These are phyloP conservation scores for Meganola albula DNA, from an alignment of 2,888 invertebrate genomes.

Conservation along the genomic window DNA sequence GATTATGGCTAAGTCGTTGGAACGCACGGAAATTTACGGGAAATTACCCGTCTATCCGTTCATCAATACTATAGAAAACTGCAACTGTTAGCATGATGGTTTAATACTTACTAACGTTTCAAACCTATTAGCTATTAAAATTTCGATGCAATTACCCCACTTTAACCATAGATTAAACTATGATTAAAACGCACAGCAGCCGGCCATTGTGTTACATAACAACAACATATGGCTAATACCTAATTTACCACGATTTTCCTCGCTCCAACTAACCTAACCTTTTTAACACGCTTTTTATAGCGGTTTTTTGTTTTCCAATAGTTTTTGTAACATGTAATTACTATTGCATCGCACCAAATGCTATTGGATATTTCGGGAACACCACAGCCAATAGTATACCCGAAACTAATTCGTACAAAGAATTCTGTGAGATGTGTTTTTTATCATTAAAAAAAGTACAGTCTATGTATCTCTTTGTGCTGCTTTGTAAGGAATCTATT, in stretches of 20 bases:
- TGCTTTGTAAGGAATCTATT: constrained; percentile 53
- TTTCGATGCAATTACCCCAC: too few relatives aligned
- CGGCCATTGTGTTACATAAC: constrained; percentile 30
- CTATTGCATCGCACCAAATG: constrained; percentile 30
- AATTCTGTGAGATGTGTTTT: constrained; percentile 41
- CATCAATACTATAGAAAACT: too few relatives aligned
- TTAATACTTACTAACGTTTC: too few relatives aligned
- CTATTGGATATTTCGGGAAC: constrained; percentile 46
- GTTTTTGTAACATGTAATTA: constrained; percentile 55
- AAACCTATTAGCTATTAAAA: too few relatives aligned
- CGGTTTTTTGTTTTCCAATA: constrained; percentile 31
- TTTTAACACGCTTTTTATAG: constrained; percentile 32
- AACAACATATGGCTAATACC: constrained; percentile 37
- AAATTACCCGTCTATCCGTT: too few relatives aligned
- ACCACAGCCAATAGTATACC: constrained; percentile 30
- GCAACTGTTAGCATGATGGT: too few relatives aligned
- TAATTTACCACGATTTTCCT: constrained; percentile 62
- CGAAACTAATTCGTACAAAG: constrained; percentile 49
- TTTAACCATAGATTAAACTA: too few relatives aligned
- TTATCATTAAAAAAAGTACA: constrained; percentile 30
- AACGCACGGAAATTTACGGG: too few relatives aligned
- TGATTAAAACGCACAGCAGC: too few relatives aligned
- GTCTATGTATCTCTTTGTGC: constrained; percentile 45
- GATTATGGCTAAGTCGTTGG: too few relatives aligned
- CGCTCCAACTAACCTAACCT: constrained; percentile 42